phyloP scores from a whole-genome alignment of 2,797 vertebrate species.

The Lutra lutra region DNA sequence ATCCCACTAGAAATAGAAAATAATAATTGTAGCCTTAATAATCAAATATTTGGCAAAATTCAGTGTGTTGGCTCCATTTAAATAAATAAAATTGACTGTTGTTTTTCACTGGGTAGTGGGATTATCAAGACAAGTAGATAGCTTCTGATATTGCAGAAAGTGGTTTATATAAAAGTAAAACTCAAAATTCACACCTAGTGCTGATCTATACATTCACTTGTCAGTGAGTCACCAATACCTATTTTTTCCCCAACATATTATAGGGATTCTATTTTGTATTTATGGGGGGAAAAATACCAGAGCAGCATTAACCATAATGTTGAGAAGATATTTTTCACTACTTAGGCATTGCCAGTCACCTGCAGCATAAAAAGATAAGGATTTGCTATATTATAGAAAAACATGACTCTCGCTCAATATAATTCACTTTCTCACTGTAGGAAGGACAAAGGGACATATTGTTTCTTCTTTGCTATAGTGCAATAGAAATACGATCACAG shows the following conservation, averaged over 20 bases:
- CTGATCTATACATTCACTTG: not conserved
- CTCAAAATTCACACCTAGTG: not conserved
- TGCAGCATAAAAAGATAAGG: slow-evolving; percentile 6
- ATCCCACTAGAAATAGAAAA: slow-evolving; percentile 51
- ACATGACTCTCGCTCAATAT: not conserved
- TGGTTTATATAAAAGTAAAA: slow-evolving; percentile 27
- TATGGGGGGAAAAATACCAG: not conserved
- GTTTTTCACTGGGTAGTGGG: not conserved
- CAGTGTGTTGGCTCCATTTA: slow-evolving; percentile 54
- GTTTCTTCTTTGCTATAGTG: not conserved
- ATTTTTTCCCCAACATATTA: slow-evolving; percentile 15
- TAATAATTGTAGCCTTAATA: slow-evolving; percentile 27
- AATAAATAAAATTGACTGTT: not conserved
- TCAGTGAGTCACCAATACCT: not conserved
- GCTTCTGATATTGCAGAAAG: slow-evolving; percentile 6
- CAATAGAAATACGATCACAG: not conserved
- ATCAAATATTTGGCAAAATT: slow-evolving; percentile 55
- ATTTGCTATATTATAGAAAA: not conserved
- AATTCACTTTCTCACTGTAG: not conserved
- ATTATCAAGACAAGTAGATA: not conserved
- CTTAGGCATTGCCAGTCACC: not conserved
- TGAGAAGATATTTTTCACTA: not conserved
- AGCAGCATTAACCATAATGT: not conserved
- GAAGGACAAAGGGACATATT: not conserved
- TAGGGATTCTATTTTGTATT: not conserved